These are phyloP conservation scores for Radopholus similis DNA, from an alignment of 1,140 invertebrate species.

Conservation along the genomic window DNA sequence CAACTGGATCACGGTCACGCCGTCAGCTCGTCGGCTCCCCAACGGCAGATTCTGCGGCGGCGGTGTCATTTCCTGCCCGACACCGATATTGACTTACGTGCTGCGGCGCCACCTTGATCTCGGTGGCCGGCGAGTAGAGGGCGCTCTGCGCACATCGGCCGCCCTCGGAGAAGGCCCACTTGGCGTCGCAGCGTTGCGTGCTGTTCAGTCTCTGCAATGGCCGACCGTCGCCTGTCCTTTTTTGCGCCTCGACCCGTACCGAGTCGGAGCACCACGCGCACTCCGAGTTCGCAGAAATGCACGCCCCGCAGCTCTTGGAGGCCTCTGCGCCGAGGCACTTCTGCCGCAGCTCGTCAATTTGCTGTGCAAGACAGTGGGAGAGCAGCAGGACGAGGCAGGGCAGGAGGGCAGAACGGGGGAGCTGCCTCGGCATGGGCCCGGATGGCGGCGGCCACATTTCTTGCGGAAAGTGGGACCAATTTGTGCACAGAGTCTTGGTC, in stretches of 20 bases:
- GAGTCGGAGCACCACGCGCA: slow-evolving; percentile 54
- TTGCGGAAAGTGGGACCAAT: too few species aligned
- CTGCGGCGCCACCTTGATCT: slow-evolving; percentile 45
- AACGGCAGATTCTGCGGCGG: slow-evolving; percentile 51
- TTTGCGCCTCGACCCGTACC: slow-evolving; percentile 24
- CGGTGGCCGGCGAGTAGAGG: slow-evolving; percentile 46
- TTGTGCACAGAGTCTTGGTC: too few species aligned
- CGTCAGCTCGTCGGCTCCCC: slow-evolving; percentile 41
- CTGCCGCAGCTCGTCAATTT: slow-evolving; percentile 15
- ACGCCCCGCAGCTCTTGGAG: slow-evolving; percentile 32
- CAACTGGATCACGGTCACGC: slow-evolving; percentile 44
- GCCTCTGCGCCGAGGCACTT: slow-evolving; percentile 25
- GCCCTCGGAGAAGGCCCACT: slow-evolving; percentile 31
- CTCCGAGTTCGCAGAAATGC: slow-evolving; percentile 46
- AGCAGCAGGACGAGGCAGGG: not conserved
- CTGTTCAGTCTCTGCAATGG: slow-evolving; percentile 32
- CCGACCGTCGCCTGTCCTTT: not conserved
- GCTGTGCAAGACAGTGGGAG: slow-evolving; percentile 2
- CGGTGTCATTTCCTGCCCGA: not conserved
- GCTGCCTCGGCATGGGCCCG: not conserved
- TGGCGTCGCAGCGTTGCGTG: slow-evolving; percentile 38
- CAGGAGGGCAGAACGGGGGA: not conserved
- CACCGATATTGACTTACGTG: slow-evolving; percentile 29
- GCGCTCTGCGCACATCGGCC: slow-evolving; percentile 33
- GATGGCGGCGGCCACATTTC: too few species aligned